Evolutionary conservation across 2,888 invertebrate genomes (phyloP), one percentile per base, ranked within the genome.

Genomic region (Watsonalla binaria): DNA sequence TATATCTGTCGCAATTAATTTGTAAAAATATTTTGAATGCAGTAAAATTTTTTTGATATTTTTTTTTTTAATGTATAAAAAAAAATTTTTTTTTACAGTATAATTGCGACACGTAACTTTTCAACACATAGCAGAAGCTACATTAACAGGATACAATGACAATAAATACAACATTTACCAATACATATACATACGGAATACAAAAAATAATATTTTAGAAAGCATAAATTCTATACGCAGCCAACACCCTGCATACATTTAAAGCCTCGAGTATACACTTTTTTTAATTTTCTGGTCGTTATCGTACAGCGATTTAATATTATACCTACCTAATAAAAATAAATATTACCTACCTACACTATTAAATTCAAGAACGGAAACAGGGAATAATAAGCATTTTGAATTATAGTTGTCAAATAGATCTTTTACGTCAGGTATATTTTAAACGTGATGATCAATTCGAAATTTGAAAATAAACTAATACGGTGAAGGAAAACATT

Each of bases 181-280:
- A 56, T 54, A 63, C 54, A 60, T 55, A 56, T 64, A 74, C 47
- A 63, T 53, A 65, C 62, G 68, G 57, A 68, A 61, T 63, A 66
- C 60, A 56, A 63, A 58, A 58, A 53, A 57, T 61, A 55, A 64
- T 65, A 60, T 51, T 69, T 66, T 69, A 70, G 68, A 62, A 74
- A 79, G 74, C 75, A 65, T 72, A 61, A 70, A 60, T 63, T 66
- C 57, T 68, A 65, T 68, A 76, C 73, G 85, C 89, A 89, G 88
- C 90, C 90, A 90, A 90, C 90, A 90, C 90, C 85, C 89, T 88
- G 90, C 90, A 89, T 81, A 90, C 90, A 90, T 88, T 82, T 75
- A 88, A 90, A 89, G 89, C 89, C 84, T 82, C 72, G 64, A 65
- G 6, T 49, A 35, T 39, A 35, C 14, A 47, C 37, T 73, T 74